Base-by-base conservation (phyloP, 2,113 vertebrate genomes). In the Centrocercus urophasianus region DNA sequence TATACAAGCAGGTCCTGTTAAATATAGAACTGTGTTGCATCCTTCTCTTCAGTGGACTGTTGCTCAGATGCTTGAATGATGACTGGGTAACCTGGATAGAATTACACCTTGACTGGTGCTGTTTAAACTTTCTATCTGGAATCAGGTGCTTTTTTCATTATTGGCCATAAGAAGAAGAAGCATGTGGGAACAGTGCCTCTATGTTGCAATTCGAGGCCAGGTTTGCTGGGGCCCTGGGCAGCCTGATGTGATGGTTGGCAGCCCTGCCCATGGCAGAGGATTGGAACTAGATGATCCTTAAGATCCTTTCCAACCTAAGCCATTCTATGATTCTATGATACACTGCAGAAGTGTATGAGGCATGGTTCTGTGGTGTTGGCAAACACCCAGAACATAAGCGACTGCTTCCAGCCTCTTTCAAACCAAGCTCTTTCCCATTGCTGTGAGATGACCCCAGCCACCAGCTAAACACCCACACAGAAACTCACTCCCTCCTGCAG, bases 341-440 rank as follows among this genome's bases (percentile, higher is more conserved):
- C 22, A 2, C 19, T 61, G 38, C 12, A 42, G n/a, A 74, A 52
- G n/a, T 27, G 13, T 15, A 4, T 16, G 20, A 67, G 22, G 7
- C 45, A 13, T 17, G 43, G 54, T 61, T 74, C 18, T 8, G 60
- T 17, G 22, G 52, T 27, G 38, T 60, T 15, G 38, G n/a, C 2
- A 0, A 45, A 24, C 52, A 60, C 12, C 15, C 38, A 40, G 74
- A 59, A 72, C 16, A 27, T 15, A 43, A 0, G 1, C 7, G 4
- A 34, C 42, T 65, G 43, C 59, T 9, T 84, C 0, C 28, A 30
- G 0, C 21, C 42, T 84, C 50, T 77, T 43, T 78, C 50, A 78
- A 43, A 77, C 36, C 11, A 32, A 8, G 32, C 25, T 77, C 64
- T 47, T 77, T 34, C 34, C 57, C 24, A 25, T 11, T 59, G 24